Evolutionary conservation across 1,140 invertebrate genomes (phyloP).

Genomic region (Eupristina koningsbergeri): DNA sequence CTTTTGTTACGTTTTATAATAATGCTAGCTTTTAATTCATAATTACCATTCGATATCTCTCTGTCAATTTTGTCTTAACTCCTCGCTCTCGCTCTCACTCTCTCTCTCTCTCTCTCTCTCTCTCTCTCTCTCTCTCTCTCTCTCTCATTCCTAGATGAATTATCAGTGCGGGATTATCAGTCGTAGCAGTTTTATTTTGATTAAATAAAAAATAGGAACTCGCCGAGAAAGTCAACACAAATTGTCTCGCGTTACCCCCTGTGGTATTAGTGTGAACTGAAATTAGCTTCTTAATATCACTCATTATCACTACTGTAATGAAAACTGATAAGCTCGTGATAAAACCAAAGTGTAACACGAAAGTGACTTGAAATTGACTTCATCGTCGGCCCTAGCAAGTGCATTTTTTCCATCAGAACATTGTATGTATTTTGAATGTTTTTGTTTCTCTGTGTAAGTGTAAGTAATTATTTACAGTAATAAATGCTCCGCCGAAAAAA

Average conservation of each 20-base stretch:
- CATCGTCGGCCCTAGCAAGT: conserved; percentile 53
- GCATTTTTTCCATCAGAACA: conserved; percentile 55
- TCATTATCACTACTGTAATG: no score
- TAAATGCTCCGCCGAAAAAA: conserved; percentile 57
- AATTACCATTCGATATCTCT: conserved; percentile 44
- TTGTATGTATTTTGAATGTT: conserved; percentile 60
- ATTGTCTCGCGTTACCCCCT: conserved; percentile 1
- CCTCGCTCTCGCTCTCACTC: no score
- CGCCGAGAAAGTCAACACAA: conserved; percentile 42
- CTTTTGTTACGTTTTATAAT: conserved; percentile 11
- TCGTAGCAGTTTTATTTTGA: conserved; percentile 1
- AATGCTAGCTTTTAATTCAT: conserved; percentile 31
- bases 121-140: no score
- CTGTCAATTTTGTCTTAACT: conserved; percentile 20
- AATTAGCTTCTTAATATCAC: no score
- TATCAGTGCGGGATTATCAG: background rate
- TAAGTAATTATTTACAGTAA: conserved; percentile 59
- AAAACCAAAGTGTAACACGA: background rate
- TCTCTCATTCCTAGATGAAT: conserved; percentile 1
- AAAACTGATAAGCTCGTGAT: no score
- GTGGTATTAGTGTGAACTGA: no score
- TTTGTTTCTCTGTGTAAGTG: conserved; percentile 55
- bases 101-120: no score
- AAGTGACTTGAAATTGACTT: conserved; percentile 67
- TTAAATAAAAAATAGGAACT: conserved; percentile 38